Evolutionary conservation across 2,888 invertebrate species (phyloP).

Genomic region (Epistrophe grossulariae): DNA sequence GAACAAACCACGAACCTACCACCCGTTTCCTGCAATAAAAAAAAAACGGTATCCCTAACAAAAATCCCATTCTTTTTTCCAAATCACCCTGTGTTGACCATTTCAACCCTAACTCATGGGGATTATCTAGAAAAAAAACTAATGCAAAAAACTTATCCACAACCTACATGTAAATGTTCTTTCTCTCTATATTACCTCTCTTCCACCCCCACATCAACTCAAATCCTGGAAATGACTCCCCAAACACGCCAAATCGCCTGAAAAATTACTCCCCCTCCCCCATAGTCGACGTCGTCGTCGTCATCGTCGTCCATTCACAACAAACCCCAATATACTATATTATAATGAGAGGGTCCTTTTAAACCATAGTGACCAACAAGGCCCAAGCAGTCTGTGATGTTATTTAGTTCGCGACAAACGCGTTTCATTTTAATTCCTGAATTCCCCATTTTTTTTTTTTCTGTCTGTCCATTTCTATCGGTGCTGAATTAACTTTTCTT

Average conservation of each 20-base stretch:
- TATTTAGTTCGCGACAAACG: slow-evolving; percentile 74
- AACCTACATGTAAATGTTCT: slow-evolving; percentile 61
- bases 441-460: background rate
- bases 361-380: slow-evolving; percentile 73
- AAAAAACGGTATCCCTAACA: background rate
- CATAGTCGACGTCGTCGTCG: slow-evolving; percentile 1
- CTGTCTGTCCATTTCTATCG: slow-evolving; percentile 13
- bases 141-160: slow-evolving; percentile 39
- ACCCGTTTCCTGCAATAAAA: background rate
- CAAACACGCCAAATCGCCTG: background rate
- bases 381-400: slow-evolving; percentile 77
- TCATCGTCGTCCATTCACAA: slow-evolving; percentile 65
- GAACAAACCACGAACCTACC: background rate
- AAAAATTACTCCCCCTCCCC: slow-evolving; percentile 40
- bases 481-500: background rate
- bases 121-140: slow-evolving; percentile 31
- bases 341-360: slow-evolving; percentile 60
- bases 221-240: slow-evolving; percentile 44
- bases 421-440: slow-evolving; percentile 41
- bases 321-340: background rate
- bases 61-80: background rate
- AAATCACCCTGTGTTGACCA: slow-evolving; percentile 66
- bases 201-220: background rate
- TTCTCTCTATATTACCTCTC: slow-evolving; percentile 7
- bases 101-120: slow-evolving; percentile 28